Evolutionary conservation across 2,797 vertebrate genomes (phyloP).

Genomic region (Spheniscus humboldti): DNA sequence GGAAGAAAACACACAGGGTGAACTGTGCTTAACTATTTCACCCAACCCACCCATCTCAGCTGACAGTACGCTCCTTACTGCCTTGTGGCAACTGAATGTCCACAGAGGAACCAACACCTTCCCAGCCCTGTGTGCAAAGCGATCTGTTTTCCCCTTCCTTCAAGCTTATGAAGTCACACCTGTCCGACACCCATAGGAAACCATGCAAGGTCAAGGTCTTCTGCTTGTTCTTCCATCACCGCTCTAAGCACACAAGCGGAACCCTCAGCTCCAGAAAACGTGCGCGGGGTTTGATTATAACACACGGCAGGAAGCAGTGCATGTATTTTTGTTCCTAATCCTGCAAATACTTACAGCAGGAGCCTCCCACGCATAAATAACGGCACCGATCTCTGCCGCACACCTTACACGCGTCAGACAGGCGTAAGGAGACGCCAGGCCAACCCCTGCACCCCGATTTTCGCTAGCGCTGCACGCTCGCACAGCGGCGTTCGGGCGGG

Average conservation of each 20-base stretch:
- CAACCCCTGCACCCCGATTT: fast-evolving
- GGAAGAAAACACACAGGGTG: background rate
- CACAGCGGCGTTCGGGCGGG: background rate
- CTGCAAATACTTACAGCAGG: background rate
- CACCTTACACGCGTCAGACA: fast-evolving
- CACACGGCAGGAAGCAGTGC: fast-evolving
- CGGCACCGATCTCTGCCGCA: background rate
- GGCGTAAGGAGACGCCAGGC: no score
- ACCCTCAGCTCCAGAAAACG: background rate
- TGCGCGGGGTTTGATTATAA: fast-evolving
- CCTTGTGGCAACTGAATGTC: fast-evolving
- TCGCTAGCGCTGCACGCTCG: no score
- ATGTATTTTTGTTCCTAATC: fast-evolving
- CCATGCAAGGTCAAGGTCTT: background rate
- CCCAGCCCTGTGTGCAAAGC: no score
- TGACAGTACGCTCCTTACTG: fast-evolving
- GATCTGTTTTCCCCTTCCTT: background rate
- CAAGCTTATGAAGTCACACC: background rate
- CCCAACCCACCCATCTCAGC: background rate
- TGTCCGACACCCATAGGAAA: fast-evolving
- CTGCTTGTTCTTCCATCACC: fast-evolving
- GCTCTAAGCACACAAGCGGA: no score
- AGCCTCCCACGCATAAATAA: background rate
- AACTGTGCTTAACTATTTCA: background rate
- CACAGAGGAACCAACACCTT: fast-evolving